Conservation (phyloP, 2,888 invertebrate species). For the Drepana falcataria region DNA sequence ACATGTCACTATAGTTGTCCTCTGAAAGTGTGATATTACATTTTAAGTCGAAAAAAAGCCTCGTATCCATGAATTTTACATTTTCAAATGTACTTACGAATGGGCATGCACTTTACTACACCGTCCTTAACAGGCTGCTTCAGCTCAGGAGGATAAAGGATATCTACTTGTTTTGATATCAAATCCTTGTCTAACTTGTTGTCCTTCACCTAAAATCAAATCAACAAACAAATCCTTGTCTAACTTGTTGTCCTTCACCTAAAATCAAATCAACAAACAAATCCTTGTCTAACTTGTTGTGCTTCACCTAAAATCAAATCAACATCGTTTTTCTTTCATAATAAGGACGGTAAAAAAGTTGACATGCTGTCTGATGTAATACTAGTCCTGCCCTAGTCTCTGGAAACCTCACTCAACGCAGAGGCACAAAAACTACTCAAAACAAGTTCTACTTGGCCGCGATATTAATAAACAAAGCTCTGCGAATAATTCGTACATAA, state of each 20-base stretch:
- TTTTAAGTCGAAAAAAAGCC: not conserved
- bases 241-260: constrained; percentile 58
- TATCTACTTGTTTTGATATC: constrained; percentile 58
- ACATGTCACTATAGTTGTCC: constrained; percentile 50
- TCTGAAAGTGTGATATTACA: constrained; percentile 42
- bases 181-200: constrained; percentile 47
- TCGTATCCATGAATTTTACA: not conserved
- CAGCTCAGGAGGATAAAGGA: constrained; percentile 54
- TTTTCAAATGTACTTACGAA: constrained; percentile 45
- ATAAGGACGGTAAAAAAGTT: too few species aligned
- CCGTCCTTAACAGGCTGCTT: constrained; percentile 43
- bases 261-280: too few species aligned
- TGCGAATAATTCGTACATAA: too few species aligned
- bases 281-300: constrained; percentile 48
- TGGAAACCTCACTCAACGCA: too few species aligned
- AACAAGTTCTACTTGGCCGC: too few species aligned
- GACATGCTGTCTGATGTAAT: too few species aligned
- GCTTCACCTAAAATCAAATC: constrained; percentile 40
- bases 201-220: constrained; percentile 64
- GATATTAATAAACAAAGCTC: too few species aligned
- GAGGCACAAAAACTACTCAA: too few species aligned
- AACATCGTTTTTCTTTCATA: too few species aligned
- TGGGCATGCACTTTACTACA: constrained; percentile 37
- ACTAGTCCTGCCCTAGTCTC: too few species aligned
- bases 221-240: constrained; percentile 46